Base-by-base conservation (phyloP, 2,797 vertebrate species). In the Myotis vivesi region DNA sequence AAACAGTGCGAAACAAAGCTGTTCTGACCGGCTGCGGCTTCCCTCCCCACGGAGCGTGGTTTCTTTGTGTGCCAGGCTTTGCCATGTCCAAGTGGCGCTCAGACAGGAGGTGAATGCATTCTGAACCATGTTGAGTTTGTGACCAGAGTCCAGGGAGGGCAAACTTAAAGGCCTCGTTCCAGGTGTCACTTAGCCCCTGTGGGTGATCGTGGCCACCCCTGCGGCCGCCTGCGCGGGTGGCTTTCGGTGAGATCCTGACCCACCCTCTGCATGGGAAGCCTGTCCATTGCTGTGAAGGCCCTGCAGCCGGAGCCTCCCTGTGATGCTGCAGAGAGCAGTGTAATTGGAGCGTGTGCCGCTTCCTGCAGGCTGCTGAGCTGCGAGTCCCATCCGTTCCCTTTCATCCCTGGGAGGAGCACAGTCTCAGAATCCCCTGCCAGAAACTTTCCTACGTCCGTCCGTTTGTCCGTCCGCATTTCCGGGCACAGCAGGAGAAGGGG, bases 371-470 rank as follows among this genome's bases (percentile, higher is more conserved):
- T 22, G 44, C 81, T 83, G 33, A 1, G 10, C 44, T 68, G 19
- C 22, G 55, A 73, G 62, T 64, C 53, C 57, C 57, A 11, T 13
- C 16, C 1, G 72, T 6, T 53, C 53, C 71, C 93, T 80, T 93
- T 94, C 49, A 94, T 77, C 55, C 92, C 72, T 55, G 71, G 41
- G 89, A 92, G 66, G 81, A 33, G 62, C 89, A 49, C 16, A 7
- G 59, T 13, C 79, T 79, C 51, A 69, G 64, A 91, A 92, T 72
- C 33, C 25, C 22, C 17, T 69, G 66, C 84, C 71, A 83, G 69
- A 68, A 91, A 53, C 33, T 25, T 68, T 33, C 57, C 79, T 41
- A 55, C 36, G 49, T 82, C 33, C 5, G 3, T 46, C 46, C 10
- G 44, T 44, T 2, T 11, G 44, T 12, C 46, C 3, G 12, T 79